Evolutionary conservation across 92 coral and sea anemone species (phyloP), one percentile per base, ranked within the genome.

Genomic region (Porites evermanni): DNA sequence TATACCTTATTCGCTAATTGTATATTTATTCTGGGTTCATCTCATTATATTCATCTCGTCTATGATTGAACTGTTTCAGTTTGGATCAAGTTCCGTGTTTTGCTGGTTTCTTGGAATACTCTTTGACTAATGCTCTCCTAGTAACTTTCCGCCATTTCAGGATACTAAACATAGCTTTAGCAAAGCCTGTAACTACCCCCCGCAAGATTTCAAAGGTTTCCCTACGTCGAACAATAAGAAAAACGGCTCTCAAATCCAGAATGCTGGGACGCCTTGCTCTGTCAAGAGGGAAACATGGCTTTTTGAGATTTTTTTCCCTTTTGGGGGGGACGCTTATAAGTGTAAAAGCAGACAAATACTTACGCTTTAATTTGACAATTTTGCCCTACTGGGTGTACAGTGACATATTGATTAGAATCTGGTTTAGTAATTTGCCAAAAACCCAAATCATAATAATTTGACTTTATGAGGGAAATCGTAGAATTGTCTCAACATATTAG

Each of bases 401-500:
- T 64, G 72, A 79, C 72, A 38, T 72, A 17, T 64, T 64, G 72
- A 79, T 79, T 79, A 79, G 65, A 58, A 64, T 79, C 72, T 50
- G 11, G 72, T 18, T 44, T 23, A 7, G 73, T 64, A 79, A 79
- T 64, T 79, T 69, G 83, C 72, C 83, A 19, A 51, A 52, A 79
- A 23, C 20, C 50, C 52, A 79, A 79, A 67, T 79, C 64, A 60
- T 60, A 60, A 77, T 77, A 77, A 51, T 60, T 77, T 61, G 60
- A 67, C 23, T 67, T 79, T 73, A 67, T 66, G 84, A 50, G 58
- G 51, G 67, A 79, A 67, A 67, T 65, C 7, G 58, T 18, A 53
- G 84, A 50, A 68, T 79, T 79, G 83, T 58, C 32, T 79, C 52
- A 53, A 78, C 47, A 78, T 79, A 79, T 80, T 80, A 80, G 29